A percentile compares a stretch with the other conserved stretches of the same genome.
These are phyloP conservation scores for Elephas maximus DNA, from an alignment of 2,113 vertebrate species.

Conservation along the genomic window DNA sequence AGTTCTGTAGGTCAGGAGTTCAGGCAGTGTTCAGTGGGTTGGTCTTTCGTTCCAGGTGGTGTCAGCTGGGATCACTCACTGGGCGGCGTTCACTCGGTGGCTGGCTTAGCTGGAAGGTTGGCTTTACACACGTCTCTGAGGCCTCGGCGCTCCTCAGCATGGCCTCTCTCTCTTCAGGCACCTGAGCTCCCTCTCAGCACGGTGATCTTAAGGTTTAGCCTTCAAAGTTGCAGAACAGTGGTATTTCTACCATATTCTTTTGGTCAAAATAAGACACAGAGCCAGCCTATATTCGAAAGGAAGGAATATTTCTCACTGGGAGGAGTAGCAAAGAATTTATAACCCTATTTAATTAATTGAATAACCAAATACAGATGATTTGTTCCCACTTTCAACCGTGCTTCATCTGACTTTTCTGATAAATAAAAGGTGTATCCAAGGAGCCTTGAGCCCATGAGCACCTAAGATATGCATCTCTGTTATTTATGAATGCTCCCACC, in stretches of 20 bases:
- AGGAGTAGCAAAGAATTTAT: too few species aligned
- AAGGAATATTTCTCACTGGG: too few species aligned
- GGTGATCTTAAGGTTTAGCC: not conserved
- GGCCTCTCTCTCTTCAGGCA: not conserved
- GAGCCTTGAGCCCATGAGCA: too few species aligned
- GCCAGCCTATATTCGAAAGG: not conserved
- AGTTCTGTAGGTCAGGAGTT: not conserved
- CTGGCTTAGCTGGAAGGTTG: not conserved
- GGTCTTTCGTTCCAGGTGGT: not conserved
- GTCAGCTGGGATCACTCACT: not conserved
- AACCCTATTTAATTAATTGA: too few species aligned
- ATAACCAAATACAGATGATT: too few species aligned
- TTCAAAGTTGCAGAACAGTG: not conserved
- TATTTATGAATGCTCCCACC: too few species aligned
- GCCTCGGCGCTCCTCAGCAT: not conserved
- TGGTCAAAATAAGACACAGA: not conserved
- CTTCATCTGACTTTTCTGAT: too few species aligned
- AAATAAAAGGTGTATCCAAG: too few species aligned
- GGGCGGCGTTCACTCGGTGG: not conserved
- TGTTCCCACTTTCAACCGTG: too few species aligned
- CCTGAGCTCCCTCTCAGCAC: not conserved
- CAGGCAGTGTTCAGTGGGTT: not conserved
- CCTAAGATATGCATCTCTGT: too few species aligned
- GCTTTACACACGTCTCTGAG: not conserved
- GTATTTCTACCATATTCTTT: not conserved